A percentile compares a stretch with the other conserved stretches of the same genome.
phyloP scores from a whole-genome alignment of 2,797 vertebrate genomes.

The Otolemur crassicaudatus region DNA sequence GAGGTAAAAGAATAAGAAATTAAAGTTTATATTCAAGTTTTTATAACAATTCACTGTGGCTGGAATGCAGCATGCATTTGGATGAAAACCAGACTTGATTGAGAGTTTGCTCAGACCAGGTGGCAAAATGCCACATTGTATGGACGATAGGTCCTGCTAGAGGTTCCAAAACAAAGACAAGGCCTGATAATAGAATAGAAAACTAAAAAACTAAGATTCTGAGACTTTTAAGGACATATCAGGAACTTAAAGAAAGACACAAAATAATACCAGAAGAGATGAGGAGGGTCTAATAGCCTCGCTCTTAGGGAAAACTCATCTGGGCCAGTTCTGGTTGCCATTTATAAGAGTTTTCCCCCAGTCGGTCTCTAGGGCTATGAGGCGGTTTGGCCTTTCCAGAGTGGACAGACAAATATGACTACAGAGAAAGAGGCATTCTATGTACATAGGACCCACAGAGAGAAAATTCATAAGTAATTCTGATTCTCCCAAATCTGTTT shows the following conservation, averaged over 20 bases:
- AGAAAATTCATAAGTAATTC: neutral
- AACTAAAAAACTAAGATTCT: neutral
- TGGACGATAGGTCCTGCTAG: neutral
- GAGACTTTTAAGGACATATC: neutral
- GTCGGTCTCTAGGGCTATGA: neutral
- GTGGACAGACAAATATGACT: neutral
- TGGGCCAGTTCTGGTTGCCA: neutral
- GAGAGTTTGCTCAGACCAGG: neutral
- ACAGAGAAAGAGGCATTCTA: neutral
- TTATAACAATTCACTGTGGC: neutral
- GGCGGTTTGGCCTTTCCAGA: neutral
- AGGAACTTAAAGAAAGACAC: neutral
- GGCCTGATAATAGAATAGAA: neutral
- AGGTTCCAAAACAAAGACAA: neutral
- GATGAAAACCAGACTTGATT: neutral
- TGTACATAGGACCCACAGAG: neutral
- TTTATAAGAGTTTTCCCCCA: neutral
- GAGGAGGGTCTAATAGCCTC: neutral
- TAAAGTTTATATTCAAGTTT: neutral
- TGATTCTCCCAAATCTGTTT: conserved; percentile 5
- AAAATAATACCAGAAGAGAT: neutral
- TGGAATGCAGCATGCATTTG: neutral
- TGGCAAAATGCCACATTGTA: neutral
- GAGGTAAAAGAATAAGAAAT: neutral
- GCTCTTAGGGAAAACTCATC: neutral